Evolutionary conservation across 2,113 vertebrate species (phyloP).

Genomic region (Camelus bactrianus): DNA sequence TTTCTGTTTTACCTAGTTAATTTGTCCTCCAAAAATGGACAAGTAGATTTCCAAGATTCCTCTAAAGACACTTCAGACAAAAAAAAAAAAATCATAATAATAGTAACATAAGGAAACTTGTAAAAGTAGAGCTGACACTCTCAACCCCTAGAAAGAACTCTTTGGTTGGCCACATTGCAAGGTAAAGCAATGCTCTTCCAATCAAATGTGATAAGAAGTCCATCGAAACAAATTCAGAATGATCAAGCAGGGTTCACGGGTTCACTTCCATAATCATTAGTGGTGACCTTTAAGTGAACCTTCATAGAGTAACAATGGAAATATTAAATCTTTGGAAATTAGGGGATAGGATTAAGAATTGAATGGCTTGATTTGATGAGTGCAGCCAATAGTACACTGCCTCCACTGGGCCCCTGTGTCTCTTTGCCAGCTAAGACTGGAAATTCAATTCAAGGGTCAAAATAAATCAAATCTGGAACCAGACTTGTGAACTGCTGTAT

Average conservation of each 20-base stretch:
- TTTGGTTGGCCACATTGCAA: neutral
- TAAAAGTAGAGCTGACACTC: neutral
- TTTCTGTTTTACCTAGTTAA: neutral
- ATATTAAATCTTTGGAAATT: neutral
- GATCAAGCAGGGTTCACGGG: neutral
- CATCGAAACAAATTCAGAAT: neutral
- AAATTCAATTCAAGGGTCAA: neutral
- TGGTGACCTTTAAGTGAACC: neutral
- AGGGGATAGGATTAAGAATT: neutral
- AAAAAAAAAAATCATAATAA: neutral
- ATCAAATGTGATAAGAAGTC: neutral
- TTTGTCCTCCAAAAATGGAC: neutral
- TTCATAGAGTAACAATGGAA: neutral
- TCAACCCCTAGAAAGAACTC: neutral
- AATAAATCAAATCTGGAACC: neutral
- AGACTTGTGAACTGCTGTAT: neutral
- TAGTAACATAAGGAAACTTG: neutral
- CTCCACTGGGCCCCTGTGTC: neutral
- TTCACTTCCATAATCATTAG: neutral
- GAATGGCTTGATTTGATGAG: no score
- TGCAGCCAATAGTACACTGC: neutral
- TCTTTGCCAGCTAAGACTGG: neutral
- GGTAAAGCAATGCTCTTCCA: neutral
- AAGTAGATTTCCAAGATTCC: neutral
- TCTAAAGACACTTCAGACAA: neutral